These are phyloP conservation scores for Falco biarmicus DNA, from an alignment of 2,797 vertebrate species.

Conservation along the genomic window DNA sequence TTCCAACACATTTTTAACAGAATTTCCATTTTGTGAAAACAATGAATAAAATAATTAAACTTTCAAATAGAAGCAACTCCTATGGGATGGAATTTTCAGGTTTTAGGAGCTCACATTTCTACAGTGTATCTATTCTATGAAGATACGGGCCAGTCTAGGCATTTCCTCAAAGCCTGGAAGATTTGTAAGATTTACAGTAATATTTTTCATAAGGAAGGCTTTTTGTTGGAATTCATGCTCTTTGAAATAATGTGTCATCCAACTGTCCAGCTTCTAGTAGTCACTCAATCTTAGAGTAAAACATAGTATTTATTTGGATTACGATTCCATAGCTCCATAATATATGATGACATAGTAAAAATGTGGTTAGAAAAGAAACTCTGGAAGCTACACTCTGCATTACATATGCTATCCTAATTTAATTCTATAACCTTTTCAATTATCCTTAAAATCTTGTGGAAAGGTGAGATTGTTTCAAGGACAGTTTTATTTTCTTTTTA, in stretches of 20 bases:
- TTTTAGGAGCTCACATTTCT: background rate
- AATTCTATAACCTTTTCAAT: background rate
- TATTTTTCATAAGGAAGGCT: background rate
- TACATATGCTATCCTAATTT: background rate
- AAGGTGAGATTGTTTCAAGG: background rate
- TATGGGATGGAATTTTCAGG: background rate
- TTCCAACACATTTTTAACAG: background rate
- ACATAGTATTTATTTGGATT: background rate
- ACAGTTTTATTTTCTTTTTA: background rate
- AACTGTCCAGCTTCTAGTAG: background rate
- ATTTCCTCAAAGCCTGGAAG: background rate
- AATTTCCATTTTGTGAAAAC: background rate
- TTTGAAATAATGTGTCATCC: background rate
- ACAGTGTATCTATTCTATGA: background rate
- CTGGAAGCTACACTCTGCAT: background rate
- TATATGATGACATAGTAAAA: background rate
- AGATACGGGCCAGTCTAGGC: background rate
- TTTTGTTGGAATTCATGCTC: background rate
- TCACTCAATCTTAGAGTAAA: background rate
- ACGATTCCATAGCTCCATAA: background rate
- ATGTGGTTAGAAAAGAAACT: background rate
- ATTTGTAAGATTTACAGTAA: background rate
- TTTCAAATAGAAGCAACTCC: background rate
- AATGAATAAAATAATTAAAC: background rate
- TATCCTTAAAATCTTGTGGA: background rate